Evolutionary conservation across 1,140 invertebrate genomes (phyloP), one percentile per base, ranked within the genome.

Genomic region (Mactra quadrangularis): DNA sequence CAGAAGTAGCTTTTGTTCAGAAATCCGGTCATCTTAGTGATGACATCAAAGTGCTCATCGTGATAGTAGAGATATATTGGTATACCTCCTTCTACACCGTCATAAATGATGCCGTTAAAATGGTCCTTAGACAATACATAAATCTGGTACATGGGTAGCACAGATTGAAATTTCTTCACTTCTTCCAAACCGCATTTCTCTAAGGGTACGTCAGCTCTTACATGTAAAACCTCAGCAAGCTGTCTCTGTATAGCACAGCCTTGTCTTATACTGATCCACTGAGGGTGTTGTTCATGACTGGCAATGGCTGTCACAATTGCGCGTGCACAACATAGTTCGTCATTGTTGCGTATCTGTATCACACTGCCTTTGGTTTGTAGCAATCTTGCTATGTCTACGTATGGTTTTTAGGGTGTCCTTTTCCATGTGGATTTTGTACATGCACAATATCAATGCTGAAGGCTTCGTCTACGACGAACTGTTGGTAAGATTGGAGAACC

Each of bases 11-110:
- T n/a, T n/a, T n/a, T n/a, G n/a, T n/a, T n/a, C n/a, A n/a, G n/a
- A n/a, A 85, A 85, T 4, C 64, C 84, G 11, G 79, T 52, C 66
- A 85, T 72, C 33, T 47, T 74, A 22, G 78, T 83, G 19, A 85
- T 85, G 55, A 85, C 79, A 59, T 78, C 74, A 79, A 47, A 85
- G 41, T 85, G 84, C 9, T 72, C 50, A 47, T 82, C 70, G 29
- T 74, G 75, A 41, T 35, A 50, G 45, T 79, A 83, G 15, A 82
- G 29, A 52, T 85, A 79, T 19, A 84, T n/a, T n/a, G n/a, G n/a
- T n/a, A n/a, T n/a, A 50, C 47, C 47, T 13, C 9, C 47, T 9
- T 19, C 9, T 19, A 19, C 11, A 19, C 47, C n/a, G n/a, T n/a
- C n/a, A n/a, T n/a, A n/a, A n/a, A n/a, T n/a, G n/a, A n/a, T n/a